Conservation (phyloP, 2,888 invertebrate genomes). For the Podabrus alpinus region DNA sequence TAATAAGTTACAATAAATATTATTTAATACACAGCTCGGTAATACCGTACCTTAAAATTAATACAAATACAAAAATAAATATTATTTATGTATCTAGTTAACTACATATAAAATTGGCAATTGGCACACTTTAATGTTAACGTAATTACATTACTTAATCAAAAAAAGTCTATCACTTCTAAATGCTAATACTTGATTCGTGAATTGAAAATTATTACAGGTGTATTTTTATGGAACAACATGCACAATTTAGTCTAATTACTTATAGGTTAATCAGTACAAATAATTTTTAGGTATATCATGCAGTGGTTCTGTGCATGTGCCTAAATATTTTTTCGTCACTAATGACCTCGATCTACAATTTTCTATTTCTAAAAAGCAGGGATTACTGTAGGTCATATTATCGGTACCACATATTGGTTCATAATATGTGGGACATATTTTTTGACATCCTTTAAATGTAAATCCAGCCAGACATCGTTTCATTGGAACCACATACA, state of each 20-base stretch:
- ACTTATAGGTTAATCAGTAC: slow-evolving; percentile 58
- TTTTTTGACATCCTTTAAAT: slow-evolving; percentile 84
- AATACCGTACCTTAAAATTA: slow-evolving; percentile 10
- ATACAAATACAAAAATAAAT: slow-evolving; percentile 16
- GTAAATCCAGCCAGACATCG: slow-evolving; percentile 83
- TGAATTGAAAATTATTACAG: slow-evolving; percentile 13
- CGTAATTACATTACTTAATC: slow-evolving; percentile 9
- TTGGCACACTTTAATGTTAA: slow-evolving; percentile 34
- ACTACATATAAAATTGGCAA: slow-evolving; percentile 26
- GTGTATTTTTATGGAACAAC: slow-evolving; percentile 8
- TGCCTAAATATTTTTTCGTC: slow-evolving; percentile 77
- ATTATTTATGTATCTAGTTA: slow-evolving; percentile 18
- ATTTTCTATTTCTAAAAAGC: slow-evolving; percentile 89
- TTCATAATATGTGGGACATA: slow-evolving; percentile 85
- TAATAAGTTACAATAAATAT: slow-evolving; percentile 24
- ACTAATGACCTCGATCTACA: slow-evolving; percentile 83
- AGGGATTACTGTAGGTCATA: slow-evolving; percentile 91
- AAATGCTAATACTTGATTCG: slow-evolving; percentile 13
- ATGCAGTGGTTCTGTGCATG: slow-evolving; percentile 82
- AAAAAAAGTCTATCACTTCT: slow-evolving; percentile 9
- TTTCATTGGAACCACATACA: slow-evolving; percentile 88
- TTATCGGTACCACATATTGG: slow-evolving; percentile 92
- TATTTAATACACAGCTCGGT: slow-evolving; percentile 19
- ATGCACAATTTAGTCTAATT: slow-evolving; percentile 1
- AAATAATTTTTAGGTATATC: slow-evolving; percentile 87